Percentiles rank a stretch among this genome's conserved stretches.
phyloP scores from a whole-genome alignment of 2,797 vertebrate genomes.

The Lerista edwardsae region DNA sequence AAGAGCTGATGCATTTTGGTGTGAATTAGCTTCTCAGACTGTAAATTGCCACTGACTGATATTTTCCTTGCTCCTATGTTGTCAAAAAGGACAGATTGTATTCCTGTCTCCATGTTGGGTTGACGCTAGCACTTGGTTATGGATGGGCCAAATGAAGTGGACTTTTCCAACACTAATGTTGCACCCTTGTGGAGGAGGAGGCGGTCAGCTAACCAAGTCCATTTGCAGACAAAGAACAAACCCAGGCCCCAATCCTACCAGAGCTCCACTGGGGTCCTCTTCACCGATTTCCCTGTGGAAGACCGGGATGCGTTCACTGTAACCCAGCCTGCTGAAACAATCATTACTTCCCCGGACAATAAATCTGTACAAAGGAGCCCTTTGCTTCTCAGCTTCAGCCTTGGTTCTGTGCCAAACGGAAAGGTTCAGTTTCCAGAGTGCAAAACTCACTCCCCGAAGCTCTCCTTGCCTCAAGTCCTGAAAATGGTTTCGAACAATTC shows the following conservation, averaged over 20 bases:
- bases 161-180: constrained; percentile 82
- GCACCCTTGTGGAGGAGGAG: constrained; percentile 85
- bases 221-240: constrained; percentile 64
- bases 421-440: constrained; percentile 76
- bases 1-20: not conserved
- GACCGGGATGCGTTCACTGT: constrained; percentile 74
- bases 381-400: constrained; percentile 72
- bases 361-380: constrained; percentile 72
- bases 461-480: constrained; percentile 58
- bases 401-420: constrained; percentile 76
- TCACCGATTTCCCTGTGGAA: constrained; percentile 85
- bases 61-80: constrained; percentile 3
- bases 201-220: constrained; percentile 65
- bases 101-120: constrained; percentile 20
- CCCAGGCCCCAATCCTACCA: constrained; percentile 86
- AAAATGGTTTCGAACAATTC: constrained; percentile 66
- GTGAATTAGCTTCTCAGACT: not conserved
- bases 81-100: constrained; percentile 7
- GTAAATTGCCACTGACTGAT: not conserved
- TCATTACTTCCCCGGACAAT: constrained; percentile 64
- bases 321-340: constrained; percentile 70
- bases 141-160: constrained; percentile 86
- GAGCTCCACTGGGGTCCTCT: constrained; percentile 79
- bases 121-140: constrained; percentile 61
- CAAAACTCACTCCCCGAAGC: constrained; percentile 48